These are phyloP conservation scores for Sphinx pinastri DNA, from an alignment of 2,888 invertebrate species.

Conservation along the genomic window DNA sequence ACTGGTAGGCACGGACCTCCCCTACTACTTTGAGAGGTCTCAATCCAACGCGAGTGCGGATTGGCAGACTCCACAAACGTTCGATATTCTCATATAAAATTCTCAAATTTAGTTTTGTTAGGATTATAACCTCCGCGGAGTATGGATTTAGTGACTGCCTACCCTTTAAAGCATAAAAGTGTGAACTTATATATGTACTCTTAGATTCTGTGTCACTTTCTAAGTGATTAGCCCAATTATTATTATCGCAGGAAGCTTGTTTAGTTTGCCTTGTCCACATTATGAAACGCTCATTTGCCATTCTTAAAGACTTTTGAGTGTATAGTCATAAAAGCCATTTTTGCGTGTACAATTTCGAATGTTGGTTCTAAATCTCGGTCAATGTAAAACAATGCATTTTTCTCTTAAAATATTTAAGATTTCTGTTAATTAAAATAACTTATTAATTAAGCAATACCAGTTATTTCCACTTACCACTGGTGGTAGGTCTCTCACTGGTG, in stretches of 20 bases:
- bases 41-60: too few relatives aligned
- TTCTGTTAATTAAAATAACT: slow-evolving; percentile 11
- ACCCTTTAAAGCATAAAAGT: too few relatives aligned
- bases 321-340: not conserved
- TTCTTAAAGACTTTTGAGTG: not conserved
- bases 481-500: too few relatives aligned
- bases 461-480: not conserved
- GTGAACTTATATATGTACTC: not conserved
- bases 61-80: too few relatives aligned
- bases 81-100: too few relatives aligned
- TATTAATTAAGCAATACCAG: not conserved
- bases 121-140: too few relatives aligned
- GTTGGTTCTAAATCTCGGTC: not conserved
- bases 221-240: slow-evolving; percentile 21
- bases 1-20: too few relatives aligned
- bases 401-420: slow-evolving; percentile 1
- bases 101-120: too few relatives aligned
- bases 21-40: too few relatives aligned
- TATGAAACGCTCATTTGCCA: not conserved
- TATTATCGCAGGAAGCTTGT: slow-evolving; percentile 22
- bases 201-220: not conserved
- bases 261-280: not conserved
- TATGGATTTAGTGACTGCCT: too few relatives aligned
- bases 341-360: too few relatives aligned
- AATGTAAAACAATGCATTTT: not conserved